phyloP scores from a whole-genome alignment of 2,797 vertebrate genomes.

The Poecilia gillii region DNA sequence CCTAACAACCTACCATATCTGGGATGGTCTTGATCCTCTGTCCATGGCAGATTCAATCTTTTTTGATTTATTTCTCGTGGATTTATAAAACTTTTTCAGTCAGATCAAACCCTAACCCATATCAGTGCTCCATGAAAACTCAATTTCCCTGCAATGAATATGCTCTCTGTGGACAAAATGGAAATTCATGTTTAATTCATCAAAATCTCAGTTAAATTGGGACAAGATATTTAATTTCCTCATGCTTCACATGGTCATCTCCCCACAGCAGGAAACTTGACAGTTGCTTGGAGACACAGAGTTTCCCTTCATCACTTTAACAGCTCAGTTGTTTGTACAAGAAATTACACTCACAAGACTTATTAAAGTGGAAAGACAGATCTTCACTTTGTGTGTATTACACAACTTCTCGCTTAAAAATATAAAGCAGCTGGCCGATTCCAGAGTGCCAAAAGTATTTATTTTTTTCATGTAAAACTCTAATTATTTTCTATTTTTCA shows the following conservation, averaged over 20 bases:
- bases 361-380: neutral
- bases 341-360: neutral
- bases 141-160: neutral
- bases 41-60: no score
- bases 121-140: neutral
- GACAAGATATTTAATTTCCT: neutral
- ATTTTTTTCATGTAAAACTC: neutral
- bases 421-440: neutral
- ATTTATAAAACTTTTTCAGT: neutral
- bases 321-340: neutral
- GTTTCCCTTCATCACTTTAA: neutral
- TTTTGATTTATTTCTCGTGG: neutral
- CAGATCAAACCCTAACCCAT: neutral
- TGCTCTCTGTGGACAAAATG: neutral
- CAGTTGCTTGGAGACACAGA: neutral
- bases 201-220: neutral
- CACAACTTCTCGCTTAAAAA: neutral
- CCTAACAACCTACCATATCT: no score
- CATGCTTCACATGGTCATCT: neutral
- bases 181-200: neutral
- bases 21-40: no score
- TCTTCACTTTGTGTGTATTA: neutral
- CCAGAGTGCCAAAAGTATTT: neutral
- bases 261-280: neutral
- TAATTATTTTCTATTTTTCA: neutral